Conservation (phyloP, 2,888 invertebrate genomes). For the Blera fallax region DNA sequence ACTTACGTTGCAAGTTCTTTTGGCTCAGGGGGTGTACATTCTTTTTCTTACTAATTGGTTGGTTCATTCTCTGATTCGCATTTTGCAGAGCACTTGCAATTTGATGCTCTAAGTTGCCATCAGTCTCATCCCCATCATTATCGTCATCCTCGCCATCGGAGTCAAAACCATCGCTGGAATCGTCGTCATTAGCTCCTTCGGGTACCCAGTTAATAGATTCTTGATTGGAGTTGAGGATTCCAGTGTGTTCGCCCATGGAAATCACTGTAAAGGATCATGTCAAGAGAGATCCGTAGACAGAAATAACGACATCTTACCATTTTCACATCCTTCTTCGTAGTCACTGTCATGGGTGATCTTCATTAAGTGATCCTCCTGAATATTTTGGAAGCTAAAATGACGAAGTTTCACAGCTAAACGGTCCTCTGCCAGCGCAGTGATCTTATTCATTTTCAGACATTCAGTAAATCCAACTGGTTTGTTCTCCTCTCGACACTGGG, state of each 20-base stretch:
- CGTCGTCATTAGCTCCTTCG: conserved; percentile 72
- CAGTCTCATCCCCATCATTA: conserved; percentile 62
- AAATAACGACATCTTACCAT: conserved; percentile 19
- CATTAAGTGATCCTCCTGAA: conserved; percentile 53
- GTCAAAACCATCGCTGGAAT: conserved; percentile 65
- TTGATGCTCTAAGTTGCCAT: conserved; percentile 63
- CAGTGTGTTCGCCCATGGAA: conserved; percentile 65
- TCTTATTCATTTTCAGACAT: conserved; percentile 75
- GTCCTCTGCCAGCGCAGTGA: conserved; percentile 76
- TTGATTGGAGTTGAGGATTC: conserved; percentile 64
- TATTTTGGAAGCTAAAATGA: conserved; percentile 74
- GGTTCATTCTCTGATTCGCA: conserved; percentile 55
- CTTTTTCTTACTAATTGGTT: conserved; percentile 66
- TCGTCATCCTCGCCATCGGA: conserved; percentile 64
- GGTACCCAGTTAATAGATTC: conserved; percentile 74
- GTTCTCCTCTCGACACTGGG: conserved; percentile 74
- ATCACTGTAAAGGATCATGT: conserved; percentile 51
- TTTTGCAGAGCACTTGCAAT: conserved; percentile 65
- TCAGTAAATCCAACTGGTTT: conserved; percentile 75
- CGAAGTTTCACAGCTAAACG: conserved; percentile 75
- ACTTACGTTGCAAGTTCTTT: conserved; percentile 53
- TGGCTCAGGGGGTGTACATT: conserved; percentile 44
- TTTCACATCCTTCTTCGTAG: conserved; percentile 43
- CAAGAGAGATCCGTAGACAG: not conserved
- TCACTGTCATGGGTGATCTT: conserved; percentile 40